A percentile compares a stretch with the other conserved stretches of the same genome.
Evolutionary conservation across 1,140 invertebrate species (phyloP).

Genomic region (Drosophila kikkawai): DNA sequence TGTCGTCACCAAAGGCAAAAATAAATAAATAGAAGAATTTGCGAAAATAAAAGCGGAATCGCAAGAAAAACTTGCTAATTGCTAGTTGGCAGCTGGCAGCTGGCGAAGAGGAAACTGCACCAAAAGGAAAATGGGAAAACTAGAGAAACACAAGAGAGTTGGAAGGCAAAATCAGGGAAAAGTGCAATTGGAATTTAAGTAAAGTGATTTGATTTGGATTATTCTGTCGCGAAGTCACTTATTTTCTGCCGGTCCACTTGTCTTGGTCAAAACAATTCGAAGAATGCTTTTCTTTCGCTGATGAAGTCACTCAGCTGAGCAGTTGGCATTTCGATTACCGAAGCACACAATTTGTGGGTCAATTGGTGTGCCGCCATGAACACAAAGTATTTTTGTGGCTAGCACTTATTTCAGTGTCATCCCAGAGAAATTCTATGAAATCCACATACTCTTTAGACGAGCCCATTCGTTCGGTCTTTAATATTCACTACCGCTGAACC

Average conservation of each 20-base stretch:
- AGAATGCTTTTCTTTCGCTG: constrained; percentile 55
- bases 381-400: background rate
- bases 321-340: constrained; percentile 16
- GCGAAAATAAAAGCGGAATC: constrained; percentile 37
- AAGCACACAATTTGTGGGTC: constrained; percentile 35
- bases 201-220: constrained; percentile 76
- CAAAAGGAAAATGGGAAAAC: constrained; percentile 30
- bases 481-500: background rate
- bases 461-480: too few relatives aligned
- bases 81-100: constrained; percentile 50
- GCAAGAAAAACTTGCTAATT: constrained; percentile 53
- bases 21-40: constrained; percentile 37
- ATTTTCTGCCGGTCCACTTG: constrained; percentile 34
- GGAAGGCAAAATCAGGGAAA: constrained; percentile 22
- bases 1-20: constrained; percentile 57
- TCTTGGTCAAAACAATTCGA: constrained; percentile 51
- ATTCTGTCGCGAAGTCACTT: constrained; percentile 57
- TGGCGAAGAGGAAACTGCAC: constrained; percentile 40
- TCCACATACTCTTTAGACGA: background rate
- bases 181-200: constrained; percentile 70
- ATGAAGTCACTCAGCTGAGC: constrained; percentile 26
- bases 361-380: constrained; percentile 13
- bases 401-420: constrained; percentile 6
- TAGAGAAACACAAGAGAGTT: constrained; percentile 9
- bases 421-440: background rate